These are phyloP conservation scores for Drosophila sp. DNA, from an alignment of 1,140 invertebrate species.

Conservation along the genomic window DNA sequence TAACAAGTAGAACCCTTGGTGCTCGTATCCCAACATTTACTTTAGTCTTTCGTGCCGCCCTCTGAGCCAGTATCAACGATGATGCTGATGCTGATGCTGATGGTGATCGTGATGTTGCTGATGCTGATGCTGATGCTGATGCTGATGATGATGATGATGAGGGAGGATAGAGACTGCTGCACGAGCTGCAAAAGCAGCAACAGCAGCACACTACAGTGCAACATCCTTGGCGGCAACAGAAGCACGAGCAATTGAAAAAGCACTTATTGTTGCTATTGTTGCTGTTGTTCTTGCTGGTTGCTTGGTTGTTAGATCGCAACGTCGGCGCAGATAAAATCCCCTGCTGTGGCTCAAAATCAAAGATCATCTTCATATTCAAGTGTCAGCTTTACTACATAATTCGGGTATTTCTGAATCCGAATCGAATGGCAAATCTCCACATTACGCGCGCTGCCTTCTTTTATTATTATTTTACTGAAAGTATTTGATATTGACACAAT, in stretches of 20 bases:
- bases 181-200: constrained; percentile 48
- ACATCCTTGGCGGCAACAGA: constrained; percentile 69
- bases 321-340: neutral
- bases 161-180: constrained; percentile 14
- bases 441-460: neutral
- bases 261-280: constrained; percentile 41
- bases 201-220: constrained; percentile 62
- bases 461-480: too few species aligned
- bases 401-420: neutral
- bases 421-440: neutral
- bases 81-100: neutral
- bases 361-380: constrained; percentile 50
- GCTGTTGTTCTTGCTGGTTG: neutral
- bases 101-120: too few species aligned
- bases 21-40: constrained; percentile 2
- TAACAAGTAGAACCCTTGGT: constrained; percentile 30
- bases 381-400: neutral
- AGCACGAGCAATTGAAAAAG: constrained; percentile 67
- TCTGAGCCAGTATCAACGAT: too few species aligned
- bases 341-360: constrained; percentile 42
- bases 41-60: constrained; percentile 21
- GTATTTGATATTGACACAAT: too few species aligned
- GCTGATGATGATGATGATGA: too few species aligned
- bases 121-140: too few species aligned
- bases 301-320: neutral